Conservation (phyloP, 1,140 invertebrate species). For the Halictus rubicundus region DNA sequence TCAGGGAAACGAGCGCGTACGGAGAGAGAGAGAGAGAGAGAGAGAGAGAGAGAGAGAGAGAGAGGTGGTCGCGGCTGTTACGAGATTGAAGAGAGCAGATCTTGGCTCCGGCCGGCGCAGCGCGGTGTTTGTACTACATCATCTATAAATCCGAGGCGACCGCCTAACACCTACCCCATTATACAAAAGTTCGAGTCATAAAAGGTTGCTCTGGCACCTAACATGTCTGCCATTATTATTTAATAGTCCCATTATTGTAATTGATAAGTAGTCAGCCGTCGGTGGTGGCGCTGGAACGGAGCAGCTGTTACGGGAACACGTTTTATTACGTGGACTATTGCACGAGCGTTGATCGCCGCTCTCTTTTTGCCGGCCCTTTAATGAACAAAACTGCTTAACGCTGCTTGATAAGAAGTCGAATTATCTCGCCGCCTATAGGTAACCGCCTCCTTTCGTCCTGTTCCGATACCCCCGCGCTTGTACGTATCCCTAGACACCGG, state of each 20-base stretch:
- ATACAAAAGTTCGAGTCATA: slow-evolving; percentile 59
- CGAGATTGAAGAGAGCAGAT: too few relatives aligned
- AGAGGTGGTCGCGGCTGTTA: too few relatives aligned
- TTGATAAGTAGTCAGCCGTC: slow-evolving; percentile 60
- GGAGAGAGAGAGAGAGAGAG: too few relatives aligned
- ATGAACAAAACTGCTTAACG: slow-evolving; percentile 61
- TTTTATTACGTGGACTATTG: slow-evolving; percentile 59
- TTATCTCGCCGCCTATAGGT: slow-evolving; percentile 52
- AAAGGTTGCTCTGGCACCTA: slow-evolving; percentile 52
- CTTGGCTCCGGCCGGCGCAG: too few relatives aligned
- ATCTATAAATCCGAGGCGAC: slow-evolving; percentile 58
- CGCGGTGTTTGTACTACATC: slow-evolving; percentile 55
- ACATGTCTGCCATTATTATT: slow-evolving; percentile 63
- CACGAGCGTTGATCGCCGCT: neutral
- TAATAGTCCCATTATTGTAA: slow-evolving; percentile 67
- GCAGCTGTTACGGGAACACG: slow-evolving; percentile 50
- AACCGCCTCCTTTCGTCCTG: slow-evolving; percentile 4
- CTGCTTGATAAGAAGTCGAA: slow-evolving; percentile 61
- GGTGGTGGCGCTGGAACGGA: slow-evolving; percentile 11
- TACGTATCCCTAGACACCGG: neutral
- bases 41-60: too few relatives aligned
- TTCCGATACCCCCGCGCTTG: slow-evolving; percentile 5
- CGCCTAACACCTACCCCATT: slow-evolving; percentile 58
- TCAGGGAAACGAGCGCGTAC: too few relatives aligned
- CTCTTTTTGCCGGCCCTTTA: slow-evolving; percentile 53